Base-by-base conservation (phyloP, 2,888 invertebrate species). In the Limnephilus auricula region DNA sequence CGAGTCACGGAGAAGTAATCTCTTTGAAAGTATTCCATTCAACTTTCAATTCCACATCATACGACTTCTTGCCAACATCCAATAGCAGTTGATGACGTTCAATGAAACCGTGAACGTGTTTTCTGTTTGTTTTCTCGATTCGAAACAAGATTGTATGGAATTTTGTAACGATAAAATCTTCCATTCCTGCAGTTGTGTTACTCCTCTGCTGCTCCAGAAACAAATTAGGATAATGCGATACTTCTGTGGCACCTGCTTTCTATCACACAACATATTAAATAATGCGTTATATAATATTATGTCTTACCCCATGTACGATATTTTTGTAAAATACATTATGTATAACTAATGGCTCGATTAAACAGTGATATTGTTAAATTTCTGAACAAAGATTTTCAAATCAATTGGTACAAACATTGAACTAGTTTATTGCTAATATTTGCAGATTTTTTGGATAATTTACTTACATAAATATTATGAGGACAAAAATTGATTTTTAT, bases 201-300 rank as follows among this genome's bases (percentile, higher is more conserved):
- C n/a, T 25, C 37, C 12, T 34, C 31, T n/a, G 31, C 32, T 4
- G 34, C 79, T 89, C 13, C 6, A 37, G 89, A 45, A 78, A 31
- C 80, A 34, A 80, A 89, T 89, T 89, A 89, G 40, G 85, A 85
- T 85, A 85, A 85, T 85, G 85, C 85, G n/a, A 25, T 40, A 37
- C 45, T 30, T 30, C 10, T 30, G n/a, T 65, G 12, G 40, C 45
- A 85, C 85, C 85, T 85, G 30, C 30, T 40, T 40, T 34, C 25
- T 32, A 34, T 82, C 25, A 82, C 25, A 32, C 31, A 32, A 80
- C 31, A 4, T 65, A 18, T 65, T 65, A 65, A 65, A 2, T 25
- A 0, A 65, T 65, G 5, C 25, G 0, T 65, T 18, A 25, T 2
- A 40, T 40, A 45, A 45, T 45, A 45, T 4, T 34, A 50, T 65